Evolutionary conservation across 2,888 invertebrate genomes (phyloP).

Genomic region (Napeogenes sylphis): DNA sequence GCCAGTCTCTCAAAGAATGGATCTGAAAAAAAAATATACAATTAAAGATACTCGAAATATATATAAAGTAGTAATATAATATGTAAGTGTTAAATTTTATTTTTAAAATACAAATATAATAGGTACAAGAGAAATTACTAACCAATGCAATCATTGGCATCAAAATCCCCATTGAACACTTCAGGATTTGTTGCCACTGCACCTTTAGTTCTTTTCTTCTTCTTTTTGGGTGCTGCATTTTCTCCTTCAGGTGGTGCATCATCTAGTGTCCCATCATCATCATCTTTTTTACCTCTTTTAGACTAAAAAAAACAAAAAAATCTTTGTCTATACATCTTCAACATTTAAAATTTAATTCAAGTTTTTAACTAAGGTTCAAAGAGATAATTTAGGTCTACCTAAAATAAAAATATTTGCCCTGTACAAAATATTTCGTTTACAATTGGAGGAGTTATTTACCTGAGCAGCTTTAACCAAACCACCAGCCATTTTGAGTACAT

Average conservation of each 20-base stretch:
- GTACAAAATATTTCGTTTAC: no score
- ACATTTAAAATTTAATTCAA: background rate
- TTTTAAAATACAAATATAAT: no score
- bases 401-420: no score
- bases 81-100: no score
- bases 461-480: constrained; percentile 78
- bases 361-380: no score
- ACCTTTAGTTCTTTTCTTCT: constrained; percentile 63
- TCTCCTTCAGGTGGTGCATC: constrained; percentile 55
- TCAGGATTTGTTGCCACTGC: constrained; percentile 64
- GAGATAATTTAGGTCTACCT: no score
- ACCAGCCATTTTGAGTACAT: constrained; percentile 87
- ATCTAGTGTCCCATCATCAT: constrained; percentile 52
- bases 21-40: constrained; percentile 49
- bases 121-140: constrained; percentile 22
- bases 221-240: constrained; percentile 52
- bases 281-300: constrained; percentile 71
- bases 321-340: background rate
- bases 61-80: background rate
- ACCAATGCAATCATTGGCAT: constrained; percentile 67
- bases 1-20: constrained; percentile 80
- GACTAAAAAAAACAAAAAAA: constrained; percentile 42
- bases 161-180: constrained; percentile 65
- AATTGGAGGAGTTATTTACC: constrained; percentile 37
- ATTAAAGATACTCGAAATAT: background rate